Percentiles rank a stretch among this genome's conserved stretches.
Conservation (phyloP, 2,888 invertebrate species). For the Pachycephus smyrnensis region DNA sequence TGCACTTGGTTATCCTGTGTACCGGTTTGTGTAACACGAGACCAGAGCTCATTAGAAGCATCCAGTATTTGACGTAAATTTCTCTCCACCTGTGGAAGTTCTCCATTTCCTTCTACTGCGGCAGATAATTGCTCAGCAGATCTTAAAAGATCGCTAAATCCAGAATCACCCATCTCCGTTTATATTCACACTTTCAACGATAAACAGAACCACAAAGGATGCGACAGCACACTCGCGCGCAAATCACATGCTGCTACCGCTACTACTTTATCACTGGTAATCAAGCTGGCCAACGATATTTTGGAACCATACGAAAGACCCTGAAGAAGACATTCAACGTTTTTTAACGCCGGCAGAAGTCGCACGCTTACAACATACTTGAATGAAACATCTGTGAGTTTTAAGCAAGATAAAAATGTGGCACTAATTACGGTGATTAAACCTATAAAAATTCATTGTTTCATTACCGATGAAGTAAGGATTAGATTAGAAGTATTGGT, state of each 20-base stretch:
- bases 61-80: conserved; percentile 92
- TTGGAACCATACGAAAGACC: background rate
- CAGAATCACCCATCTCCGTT: conserved; percentile 65
- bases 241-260: too few relatives aligned
- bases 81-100: conserved; percentile 86
- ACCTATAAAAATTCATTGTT: background rate
- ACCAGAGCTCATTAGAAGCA: conserved; percentile 89
- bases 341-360: background rate
- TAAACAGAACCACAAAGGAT: background rate
- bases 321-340: background rate
- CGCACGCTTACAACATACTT: background rate
- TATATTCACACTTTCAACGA: background rate
- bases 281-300: background rate
- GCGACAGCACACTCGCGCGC: background rate
- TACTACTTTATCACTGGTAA: background rate
- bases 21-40: conserved; percentile 86
- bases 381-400: background rate
- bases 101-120: conserved; percentile 87
- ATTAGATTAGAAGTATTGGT: background rate
- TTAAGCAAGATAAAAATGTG: background rate
- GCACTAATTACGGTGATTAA: background rate
- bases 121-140: conserved; percentile 93
- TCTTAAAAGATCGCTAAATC: conserved; percentile 88
- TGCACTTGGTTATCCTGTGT: conserved; percentile 85
- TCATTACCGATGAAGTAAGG: background rate